Percentiles rank a stretch among this genome's conserved stretches.
phyloP scores from a whole-genome alignment of 92 coral and sea anemone species.

The Micromussa lordhowensis region DNA sequence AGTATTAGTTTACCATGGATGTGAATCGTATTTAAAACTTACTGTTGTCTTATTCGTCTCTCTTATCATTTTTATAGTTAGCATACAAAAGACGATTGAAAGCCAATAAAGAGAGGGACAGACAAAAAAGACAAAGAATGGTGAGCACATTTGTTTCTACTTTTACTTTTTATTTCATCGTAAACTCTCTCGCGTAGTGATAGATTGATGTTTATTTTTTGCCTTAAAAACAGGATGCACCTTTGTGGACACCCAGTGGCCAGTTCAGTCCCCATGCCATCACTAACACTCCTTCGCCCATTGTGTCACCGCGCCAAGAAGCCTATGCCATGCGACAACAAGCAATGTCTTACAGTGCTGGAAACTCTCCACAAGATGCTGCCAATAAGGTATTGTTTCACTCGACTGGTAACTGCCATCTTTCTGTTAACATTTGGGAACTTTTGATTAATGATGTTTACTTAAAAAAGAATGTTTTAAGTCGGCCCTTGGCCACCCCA shows the following conservation, averaged over 20 bases:
- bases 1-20: not conserved
- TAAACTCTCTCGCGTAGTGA: no score
- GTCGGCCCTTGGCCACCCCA: no score
- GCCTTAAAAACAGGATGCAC: slow-evolving; percentile 60
- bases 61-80: slow-evolving; percentile 51
- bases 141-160: slow-evolving; percentile 19
- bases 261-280: slow-evolving; percentile 88
- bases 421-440: no score
- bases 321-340: slow-evolving; percentile 94
- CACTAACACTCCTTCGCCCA: slow-evolving; percentile 72
- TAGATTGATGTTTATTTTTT: not conserved
- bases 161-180: not conserved
- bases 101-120: slow-evolving; percentile 80
- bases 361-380: slow-evolving; percentile 51
- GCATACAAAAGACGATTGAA: slow-evolving; percentile 81
- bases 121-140: slow-evolving; percentile 75
- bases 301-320: slow-evolving; percentile 90
- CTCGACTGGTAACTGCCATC: not conserved
- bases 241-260: slow-evolving; percentile 95
- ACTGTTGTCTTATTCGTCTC: not conserved
- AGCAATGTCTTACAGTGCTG: slow-evolving; percentile 67
- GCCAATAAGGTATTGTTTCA: slow-evolving; percentile 75
- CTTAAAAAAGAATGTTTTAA: no score
- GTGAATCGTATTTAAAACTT: not conserved
- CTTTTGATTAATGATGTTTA: no score